Base-by-base conservation (phyloP, 2,888 invertebrate genomes). In the Aproaerema taeniolella region DNA sequence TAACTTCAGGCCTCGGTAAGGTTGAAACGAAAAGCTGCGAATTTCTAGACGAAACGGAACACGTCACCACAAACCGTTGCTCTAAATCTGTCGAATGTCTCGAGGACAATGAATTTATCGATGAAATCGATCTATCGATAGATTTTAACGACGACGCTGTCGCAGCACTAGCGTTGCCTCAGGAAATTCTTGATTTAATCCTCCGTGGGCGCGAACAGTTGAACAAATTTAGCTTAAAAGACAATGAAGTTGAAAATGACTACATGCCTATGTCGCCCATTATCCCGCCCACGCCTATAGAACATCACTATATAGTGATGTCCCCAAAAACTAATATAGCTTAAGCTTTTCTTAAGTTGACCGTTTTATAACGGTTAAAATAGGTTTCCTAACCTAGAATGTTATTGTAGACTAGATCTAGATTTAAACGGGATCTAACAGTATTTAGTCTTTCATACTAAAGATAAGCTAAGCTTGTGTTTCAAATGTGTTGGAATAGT, bases 21-120 rank as follows among this genome's bases (percentile, higher is more conserved):
- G 78, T 74, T 2, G 82, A 81, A 46, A 73, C 81, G 0, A 85
- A 85, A 38, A 86, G 86, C 62, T 87, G 87, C 53, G 87, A 87
- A 50, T 83, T 74, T 35, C 52, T 87, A 0, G 87, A 85, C 56
- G 76, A 72, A 13, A 63, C 75, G 0, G 70, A 68, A 17, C 78
- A 67, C 29, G 72, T 72, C 0, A 41, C 64, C 0, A 16, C 67
- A 0, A 64, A 61, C 40, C 72, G 86, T 7, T 79, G 82, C 48
- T 73, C 85, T 0, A 80, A 79, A 31, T 86, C 85, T 10, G 83
- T 79, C 0, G 85, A 86, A 37, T 78, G 81, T 32, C 48, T 85
- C 1, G 85, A 83, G 24, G 56, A 49, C 2, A 56, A 45, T 11
- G 67, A 66, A 8, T 70, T 60, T 17, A 41, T 50, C 14, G 60